Base-by-base conservation (phyloP, 2,797 vertebrate genomes). In the Thripadectes ignobilis region DNA sequence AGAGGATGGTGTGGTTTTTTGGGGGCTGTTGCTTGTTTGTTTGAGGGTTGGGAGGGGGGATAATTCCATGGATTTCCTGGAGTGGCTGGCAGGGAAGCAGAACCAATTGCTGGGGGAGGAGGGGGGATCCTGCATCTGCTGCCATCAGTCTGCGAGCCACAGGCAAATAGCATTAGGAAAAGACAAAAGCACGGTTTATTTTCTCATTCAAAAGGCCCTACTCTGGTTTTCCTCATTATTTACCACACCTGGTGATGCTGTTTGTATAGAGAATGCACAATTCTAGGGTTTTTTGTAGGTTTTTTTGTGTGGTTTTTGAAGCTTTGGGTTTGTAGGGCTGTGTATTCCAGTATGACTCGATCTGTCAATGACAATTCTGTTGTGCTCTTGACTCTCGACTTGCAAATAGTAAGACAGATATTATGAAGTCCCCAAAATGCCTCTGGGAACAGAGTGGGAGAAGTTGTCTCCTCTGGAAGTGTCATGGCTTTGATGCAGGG, bases 101-200 rank as follows among this genome's bases (percentile, higher is more conserved):
- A 97, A 96, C 96, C 81, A 92, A 91, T 96, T 91, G 91, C 54
- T 92, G 63, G 66, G 57, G 79, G 73, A 77, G 73, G 76, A 85
- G 91, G 82, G 76, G 85, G 69, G 51, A 61, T 71, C 9, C 66
- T 36, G 55, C 97, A 98, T 97, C 97, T 98, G 98, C 97, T 97
- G 46, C 96, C 29, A 26, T 97, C 97, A 76, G 58, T 98, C 98
- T 97, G 63, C 29, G 52, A 62, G 88, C 83, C 96, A 14, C 65
- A 81, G 81, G 41, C 52, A 66, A 63, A 16, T 4, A 43, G 88
- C 80, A 67, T 51, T 54, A 65, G 72, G 29, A 61, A 46, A 76
- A 97, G 94, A 98, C 97, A 98, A 97, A 97, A 97, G 75, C 94
- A 19, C 84, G 7, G 49, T 94, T 94, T 72, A 71, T 89, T 91